Conservation (phyloP, 2,888 invertebrate genomes). For the Oscheius sp. region DNA sequence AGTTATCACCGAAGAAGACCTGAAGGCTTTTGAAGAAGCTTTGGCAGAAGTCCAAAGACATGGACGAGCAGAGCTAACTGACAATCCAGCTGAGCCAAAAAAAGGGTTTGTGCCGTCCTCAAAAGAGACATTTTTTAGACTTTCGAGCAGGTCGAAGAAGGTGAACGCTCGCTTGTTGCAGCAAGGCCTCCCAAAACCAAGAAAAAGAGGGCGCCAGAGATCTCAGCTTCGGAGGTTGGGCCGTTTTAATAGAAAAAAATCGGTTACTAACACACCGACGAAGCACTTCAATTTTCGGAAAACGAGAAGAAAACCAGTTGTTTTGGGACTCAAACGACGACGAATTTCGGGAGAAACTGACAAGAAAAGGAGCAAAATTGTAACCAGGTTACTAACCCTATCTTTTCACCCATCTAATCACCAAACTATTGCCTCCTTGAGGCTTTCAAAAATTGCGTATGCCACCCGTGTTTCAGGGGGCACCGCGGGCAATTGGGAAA, state of each 20-base stretch:
- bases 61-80: not conserved
- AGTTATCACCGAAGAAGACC: constrained; percentile 19
- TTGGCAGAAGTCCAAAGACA: not conserved
- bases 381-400: constrained; percentile 8
- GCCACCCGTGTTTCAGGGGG: constrained; percentile 56
- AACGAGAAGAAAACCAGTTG: not conserved
- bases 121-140: not conserved
- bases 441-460: constrained; percentile 61
- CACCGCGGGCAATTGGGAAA: constrained; percentile 66
- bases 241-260: not conserved
- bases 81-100: not conserved
- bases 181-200: not conserved
- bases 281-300: not conserved
- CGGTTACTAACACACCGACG: not conserved
- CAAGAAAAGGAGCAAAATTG: not conserved
- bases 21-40: constrained; percentile 21
- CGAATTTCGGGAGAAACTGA: not conserved
- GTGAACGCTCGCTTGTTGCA: not conserved
- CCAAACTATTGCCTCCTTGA: constrained; percentile 17
- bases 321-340: not conserved
- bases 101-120: not conserved
- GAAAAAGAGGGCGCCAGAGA: constrained; percentile 11
- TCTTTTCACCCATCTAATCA: no score
- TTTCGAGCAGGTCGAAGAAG: not conserved
- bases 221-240: constrained; percentile 16